Base-by-base conservation (phyloP, 2,888 invertebrate species). In the Acholoe squamosa region DNA sequence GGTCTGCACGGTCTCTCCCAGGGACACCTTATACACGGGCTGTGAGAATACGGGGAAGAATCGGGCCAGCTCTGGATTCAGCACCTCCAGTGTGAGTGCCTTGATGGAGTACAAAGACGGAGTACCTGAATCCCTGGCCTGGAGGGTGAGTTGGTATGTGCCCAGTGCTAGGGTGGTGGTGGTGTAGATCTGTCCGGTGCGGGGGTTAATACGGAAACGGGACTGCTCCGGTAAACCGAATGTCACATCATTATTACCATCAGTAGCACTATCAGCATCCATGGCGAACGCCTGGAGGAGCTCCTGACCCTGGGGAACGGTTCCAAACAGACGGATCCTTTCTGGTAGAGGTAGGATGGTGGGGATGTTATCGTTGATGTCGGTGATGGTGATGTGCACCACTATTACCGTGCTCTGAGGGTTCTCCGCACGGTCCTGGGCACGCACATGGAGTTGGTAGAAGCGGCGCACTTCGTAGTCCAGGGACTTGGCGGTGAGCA, bases 291-390 rank as follows among this genome's bases (percentile, higher is more conserved):
- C 54, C 33, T 86, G 67, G 51, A 61, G 28, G n/a, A 91, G 25
- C 19, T 84, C 34, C 16, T 86, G 16, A 22, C 61, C 34, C 16
- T 19, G 0, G 3, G 61, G 33, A 16, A 84, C 22, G 0, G 88
- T 51, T 19, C 86, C 80, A 31, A 31, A 71, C 19, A 88, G 22
- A 0, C 43, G 61, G 25, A 91, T 71, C 22, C 33, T 12, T 19
- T 61, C 19, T 16, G 91, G 91, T 14, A 43, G n/a, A 19, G 91
- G 88, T n/a, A 91, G 43, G 77, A 91, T 89, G 34, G 12, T 25
- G 7, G 91, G 91, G 5, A 54, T 1, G 33, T 91, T 91, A 52
- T 91, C 91, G 34, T 91, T 91, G 76, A 91, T 34, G 67, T 91
- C 91, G n/a, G 25, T 76, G 1, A 91, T 89, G 10, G 89, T 89